A percentile compares a stretch with the other conserved stretches of the same genome.
phyloP scores from a whole-genome alignment of 2,113 vertebrate genomes.

The Octodon degus region DNA sequence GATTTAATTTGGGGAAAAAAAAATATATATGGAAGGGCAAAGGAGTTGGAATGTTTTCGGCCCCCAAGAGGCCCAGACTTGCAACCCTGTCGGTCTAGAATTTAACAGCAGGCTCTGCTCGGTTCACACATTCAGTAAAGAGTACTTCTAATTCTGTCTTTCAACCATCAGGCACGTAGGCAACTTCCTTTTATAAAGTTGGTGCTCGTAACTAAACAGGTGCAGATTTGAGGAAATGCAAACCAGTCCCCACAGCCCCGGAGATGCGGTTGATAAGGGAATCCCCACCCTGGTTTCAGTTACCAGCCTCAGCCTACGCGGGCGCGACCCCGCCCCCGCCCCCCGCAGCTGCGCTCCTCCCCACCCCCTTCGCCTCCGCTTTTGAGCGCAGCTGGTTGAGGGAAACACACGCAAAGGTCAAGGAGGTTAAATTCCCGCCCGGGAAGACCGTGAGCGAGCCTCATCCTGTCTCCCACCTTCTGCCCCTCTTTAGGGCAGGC shows the following conservation, averaged over 20 bases:
- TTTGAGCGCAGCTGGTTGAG: background rate
- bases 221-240: conserved; percentile 82
- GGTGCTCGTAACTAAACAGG: conserved; percentile 84
- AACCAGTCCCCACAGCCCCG: background rate
- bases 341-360: background rate
- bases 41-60: conserved; percentile 47
- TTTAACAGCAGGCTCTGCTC: conserved; percentile 63
- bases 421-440: background rate
- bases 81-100: conserved; percentile 57
- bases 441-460: background rate
- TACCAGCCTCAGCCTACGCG: background rate
- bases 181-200: conserved; percentile 84
- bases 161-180: conserved; percentile 81
- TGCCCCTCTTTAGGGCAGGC: background rate
- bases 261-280: conserved; percentile 23
- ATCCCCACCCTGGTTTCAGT: background rate
- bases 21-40: conserved; percentile 8
- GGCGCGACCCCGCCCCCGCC: background rate
- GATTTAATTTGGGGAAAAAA: background rate
- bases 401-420: background rate
- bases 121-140: conserved; percentile 72
- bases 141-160: conserved; percentile 83
- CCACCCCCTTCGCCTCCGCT: background rate
- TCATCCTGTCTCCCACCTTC: background rate
- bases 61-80: conserved; percentile 53